phyloP scores from a whole-genome alignment of 64 coral and sea anemone species.

The Orbicella faveolata region DNA sequence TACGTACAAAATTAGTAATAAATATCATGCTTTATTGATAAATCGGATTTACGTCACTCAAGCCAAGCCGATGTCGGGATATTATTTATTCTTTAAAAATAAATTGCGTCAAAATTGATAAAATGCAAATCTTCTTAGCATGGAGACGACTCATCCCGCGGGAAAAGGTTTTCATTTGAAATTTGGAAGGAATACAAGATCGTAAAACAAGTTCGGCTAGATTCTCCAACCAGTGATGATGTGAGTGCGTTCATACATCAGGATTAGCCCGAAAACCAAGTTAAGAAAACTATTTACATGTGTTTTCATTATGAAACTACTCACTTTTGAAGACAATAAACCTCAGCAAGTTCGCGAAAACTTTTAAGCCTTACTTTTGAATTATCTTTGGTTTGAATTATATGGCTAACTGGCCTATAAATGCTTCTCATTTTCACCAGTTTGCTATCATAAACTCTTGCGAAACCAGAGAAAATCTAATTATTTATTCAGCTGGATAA shows the following conservation, averaged over 20 bases:
- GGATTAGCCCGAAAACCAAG: no score
- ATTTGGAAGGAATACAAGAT: not conserved
- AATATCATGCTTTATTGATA: no score
- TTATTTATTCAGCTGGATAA: constrained; percentile 1
- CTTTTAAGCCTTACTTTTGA: not conserved
- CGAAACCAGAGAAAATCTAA: not conserved
- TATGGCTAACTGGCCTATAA: no score
- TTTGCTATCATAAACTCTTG: no score
- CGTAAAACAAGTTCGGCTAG: no score
- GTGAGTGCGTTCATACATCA: no score
- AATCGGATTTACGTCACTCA: not conserved
- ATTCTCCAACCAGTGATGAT: no score
- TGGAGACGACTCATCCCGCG: not conserved
- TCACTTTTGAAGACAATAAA: not conserved
- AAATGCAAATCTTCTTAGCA: not conserved
- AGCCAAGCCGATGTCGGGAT: not conserved
- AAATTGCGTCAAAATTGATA: not conserved
- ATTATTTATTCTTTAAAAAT: not conserved
- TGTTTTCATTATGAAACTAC: not conserved
- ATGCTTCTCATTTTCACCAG: no score
- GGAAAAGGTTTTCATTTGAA: not conserved
- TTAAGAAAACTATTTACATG: not conserved
- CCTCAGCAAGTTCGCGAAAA: not conserved
- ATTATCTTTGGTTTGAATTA: no score
- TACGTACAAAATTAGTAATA: no score